Evolutionary conservation across 2,888 invertebrate genomes (phyloP).

Genomic region (Agapetus fuscipes): DNA sequence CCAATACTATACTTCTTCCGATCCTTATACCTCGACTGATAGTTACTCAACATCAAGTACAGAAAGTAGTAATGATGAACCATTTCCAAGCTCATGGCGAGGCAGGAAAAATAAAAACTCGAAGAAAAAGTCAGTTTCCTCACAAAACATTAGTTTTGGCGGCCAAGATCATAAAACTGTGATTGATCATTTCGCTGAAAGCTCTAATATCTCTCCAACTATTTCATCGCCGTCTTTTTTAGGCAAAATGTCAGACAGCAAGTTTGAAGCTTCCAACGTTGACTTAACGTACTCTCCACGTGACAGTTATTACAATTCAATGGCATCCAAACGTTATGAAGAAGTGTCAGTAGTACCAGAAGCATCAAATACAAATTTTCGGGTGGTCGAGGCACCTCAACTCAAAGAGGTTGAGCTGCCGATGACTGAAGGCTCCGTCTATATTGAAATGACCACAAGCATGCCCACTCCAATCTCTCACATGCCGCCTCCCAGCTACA

Average conservation of each 20-base stretch:
- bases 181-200: slow-evolving; percentile 33
- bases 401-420: not conserved
- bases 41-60: slow-evolving; percentile 1
- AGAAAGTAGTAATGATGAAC: slow-evolving; percentile 3
- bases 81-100: slow-evolving; percentile 25
- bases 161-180: slow-evolving; percentile 34
- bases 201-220: slow-evolving; percentile 18
- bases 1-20: not conserved
- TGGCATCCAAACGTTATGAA: slow-evolving; percentile 35
- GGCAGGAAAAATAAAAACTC: slow-evolving; percentile 24
- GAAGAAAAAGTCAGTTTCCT: slow-evolving; percentile 38
- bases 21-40: slow-evolving; percentile 3
- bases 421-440: not conserved
- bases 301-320: slow-evolving; percentile 34
- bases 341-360: slow-evolving; percentile 29
- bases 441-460: slow-evolving; percentile 1
- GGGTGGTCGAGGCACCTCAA: slow-evolving; percentile 32
- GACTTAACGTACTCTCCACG: slow-evolving; percentile 30
- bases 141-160: slow-evolving; percentile 39
- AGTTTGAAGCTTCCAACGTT: slow-evolving; percentile 1
- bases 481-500: not conserved
- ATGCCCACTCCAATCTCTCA: not conserved
- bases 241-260: not conserved
- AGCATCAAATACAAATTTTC: slow-evolving; percentile 36
- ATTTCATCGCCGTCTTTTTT: slow-evolving; percentile 2